phyloP scores from a whole-genome alignment of 1,140 invertebrate species.

The Probaryconus sp. region DNA sequence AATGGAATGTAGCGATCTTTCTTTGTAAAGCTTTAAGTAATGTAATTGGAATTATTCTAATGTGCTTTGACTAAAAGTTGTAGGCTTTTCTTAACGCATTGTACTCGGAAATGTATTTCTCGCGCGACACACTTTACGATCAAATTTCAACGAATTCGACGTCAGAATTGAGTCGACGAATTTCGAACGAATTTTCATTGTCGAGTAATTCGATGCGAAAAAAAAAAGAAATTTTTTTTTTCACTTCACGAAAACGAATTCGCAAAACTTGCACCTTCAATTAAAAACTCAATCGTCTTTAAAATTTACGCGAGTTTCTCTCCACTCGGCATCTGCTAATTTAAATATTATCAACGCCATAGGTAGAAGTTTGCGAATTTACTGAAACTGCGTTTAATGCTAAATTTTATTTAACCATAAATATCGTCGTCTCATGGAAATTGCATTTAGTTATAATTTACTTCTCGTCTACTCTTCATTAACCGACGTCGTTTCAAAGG shows the following conservation, averaged over 20 bases:
- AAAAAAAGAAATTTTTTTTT: too few species aligned
- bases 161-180: too few species aligned
- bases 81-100: slow-evolving; percentile 34
- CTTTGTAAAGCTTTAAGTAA: slow-evolving; percentile 29
- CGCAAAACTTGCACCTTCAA: too few species aligned
- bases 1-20: slow-evolving; percentile 43
- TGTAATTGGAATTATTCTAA: slow-evolving; percentile 49
- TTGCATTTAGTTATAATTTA: too few species aligned
- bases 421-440: too few species aligned
- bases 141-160: slow-evolving; percentile 40
- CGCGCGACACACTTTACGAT: slow-evolving; percentile 26
- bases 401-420: slow-evolving; percentile 10
- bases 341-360: slow-evolving; percentile 42
- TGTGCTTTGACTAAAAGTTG: slow-evolving; percentile 29
- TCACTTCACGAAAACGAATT: too few species aligned
- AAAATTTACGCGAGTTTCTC: slow-evolving; percentile 23
- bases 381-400: slow-evolving; percentile 12
- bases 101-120: background rate
- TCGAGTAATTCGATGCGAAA: too few species aligned
- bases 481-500: too few species aligned
- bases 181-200: too few species aligned
- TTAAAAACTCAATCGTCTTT: slow-evolving; percentile 33
- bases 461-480: too few species aligned
- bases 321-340: slow-evolving; percentile 15
- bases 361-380: slow-evolving; percentile 24